Evolutionary conservation across 2,888 invertebrate species (phyloP).

Genomic region (Silvanus unidentatus): DNA sequence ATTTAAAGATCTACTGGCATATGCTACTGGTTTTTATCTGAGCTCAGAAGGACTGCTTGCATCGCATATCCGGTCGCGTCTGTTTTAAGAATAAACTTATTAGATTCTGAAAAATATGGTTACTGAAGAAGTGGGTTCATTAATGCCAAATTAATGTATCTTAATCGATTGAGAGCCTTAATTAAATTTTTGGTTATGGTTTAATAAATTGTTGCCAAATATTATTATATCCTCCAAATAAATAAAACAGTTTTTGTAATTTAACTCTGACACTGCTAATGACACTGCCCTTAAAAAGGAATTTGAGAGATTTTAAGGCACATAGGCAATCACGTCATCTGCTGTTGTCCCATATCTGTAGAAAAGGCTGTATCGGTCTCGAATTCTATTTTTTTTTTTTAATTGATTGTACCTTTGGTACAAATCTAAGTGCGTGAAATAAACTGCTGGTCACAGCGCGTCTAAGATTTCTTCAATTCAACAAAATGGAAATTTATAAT

Average conservation of each 20-base stretch:
- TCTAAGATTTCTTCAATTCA: slow-evolving; percentile 22
- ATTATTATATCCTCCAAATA: slow-evolving; percentile 11
- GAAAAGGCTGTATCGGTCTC: slow-evolving; percentile 23
- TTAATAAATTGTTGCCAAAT: slow-evolving; percentile 17
- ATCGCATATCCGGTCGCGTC: slow-evolving; percentile 8
- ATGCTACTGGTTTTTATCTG: slow-evolving; percentile 4
- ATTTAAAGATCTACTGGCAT: slow-evolving; percentile 6
- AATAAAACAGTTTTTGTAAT: slow-evolving; percentile 20
- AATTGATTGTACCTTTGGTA: slow-evolving; percentile 22
- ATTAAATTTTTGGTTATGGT: slow-evolving; percentile 20
- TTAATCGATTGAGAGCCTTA: slow-evolving; percentile 3
- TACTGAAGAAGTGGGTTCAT: slow-evolving; percentile 19
- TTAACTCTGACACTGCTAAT: slow-evolving; percentile 22
- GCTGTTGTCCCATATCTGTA: slow-evolving; percentile 22
- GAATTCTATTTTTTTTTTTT: slow-evolving; percentile 17
- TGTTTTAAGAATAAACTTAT: slow-evolving; percentile 13
- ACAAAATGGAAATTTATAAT: slow-evolving; percentile 22
- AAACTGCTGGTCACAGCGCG: slow-evolving; percentile 23
- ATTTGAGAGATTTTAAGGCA: slow-evolving; percentile 24
- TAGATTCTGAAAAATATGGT: slow-evolving; percentile 13
- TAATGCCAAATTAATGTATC: slow-evolving; percentile 20
- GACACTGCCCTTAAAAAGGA: slow-evolving; percentile 23
- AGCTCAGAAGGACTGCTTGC: slow-evolving; percentile 8
- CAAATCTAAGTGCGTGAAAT: slow-evolving; percentile 9
- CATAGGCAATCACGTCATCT: slow-evolving; percentile 23